Base-by-base conservation (phyloP, 2,888 invertebrate genomes). In the Ernsta delagoae region DNA sequence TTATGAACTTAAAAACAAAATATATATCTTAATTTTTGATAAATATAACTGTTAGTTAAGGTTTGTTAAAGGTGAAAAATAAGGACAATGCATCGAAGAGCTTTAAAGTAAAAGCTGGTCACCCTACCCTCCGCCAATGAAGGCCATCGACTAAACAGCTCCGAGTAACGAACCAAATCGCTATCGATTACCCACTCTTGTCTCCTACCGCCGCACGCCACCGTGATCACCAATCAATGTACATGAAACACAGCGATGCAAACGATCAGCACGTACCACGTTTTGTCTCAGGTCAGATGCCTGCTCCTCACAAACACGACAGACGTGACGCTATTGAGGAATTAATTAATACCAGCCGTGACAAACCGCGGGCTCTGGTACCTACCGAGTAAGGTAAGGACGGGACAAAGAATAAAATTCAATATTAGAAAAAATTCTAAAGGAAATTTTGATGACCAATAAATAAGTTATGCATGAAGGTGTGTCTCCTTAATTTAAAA, bases 221-320 rank as follows among this genome's bases (percentile, higher is more conserved):
- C 56, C 65, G 36, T 70, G 70, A 60, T 54, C 43, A 65, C 68
- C 70, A 54, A 43, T 70, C 73, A 67, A 70, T 71, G 72, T 72
- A 65, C 66, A 54, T 56, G 64, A 63, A 65, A 72, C 61, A 66
- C 54, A 45, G 45, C 50, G 65, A 70, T 54, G 50, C 34, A 59
- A 68, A 68, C 67, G 54, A 67, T 12, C 45, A n/a, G 45, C 67
- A 68, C 67, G 60, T 61, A 36, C 61, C 31, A n/a, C n/a, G 16
- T 41, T 39, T 31, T 24, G 39, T 65, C 45, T n/a, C 60, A 39
- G 83, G 83, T 83, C 83, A 83, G 71, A 76, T 71, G 65, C 72
- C 70, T 80, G 81, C 76, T 78, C 80, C 79, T 76, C 83, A 83
- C 81, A 83, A 74, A 79, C 79, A 80, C 41, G 12, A 9, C 6